Base-by-base conservation (phyloP, 1,140 invertebrate species). In the Micrasema longulum region DNA sequence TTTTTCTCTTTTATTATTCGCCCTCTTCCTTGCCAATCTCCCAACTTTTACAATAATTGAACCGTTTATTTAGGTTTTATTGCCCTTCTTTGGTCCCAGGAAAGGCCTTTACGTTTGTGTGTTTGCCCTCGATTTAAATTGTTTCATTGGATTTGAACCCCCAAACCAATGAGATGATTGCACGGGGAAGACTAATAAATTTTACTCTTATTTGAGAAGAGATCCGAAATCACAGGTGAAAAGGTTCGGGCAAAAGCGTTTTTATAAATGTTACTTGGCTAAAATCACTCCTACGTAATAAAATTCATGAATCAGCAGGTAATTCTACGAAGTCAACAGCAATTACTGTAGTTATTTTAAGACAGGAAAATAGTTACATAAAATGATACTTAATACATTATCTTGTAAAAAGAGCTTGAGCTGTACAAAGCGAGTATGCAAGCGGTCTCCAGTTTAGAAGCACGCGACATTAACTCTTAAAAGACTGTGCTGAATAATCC, bases 31-130 rank as follows among this genome's bases (percentile, higher is more conserved):
- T 22, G 45, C 70, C 48, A 47, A 65, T 57, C 63, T 65, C 72
- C 50, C 31, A 71, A 71, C 69, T 75, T 75, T 75, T 72, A 75
- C 74, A 75, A 75, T 75, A 75, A 75, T 75, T 75, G 74, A 75
- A 75, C 65, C 69, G 74, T 75, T 75, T 75, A 75, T 75, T 75
- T 70, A 66, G 70, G 55, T 75, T 75, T 75, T 75, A 75, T 75
- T 72, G 70, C 73, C 48, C 70, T 47, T 31, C 41, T 31, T 10
- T 47, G 20, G n/a, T 45, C 53, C 73, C 50, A 45, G 26, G 14
- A 23, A 66, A 71, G 38, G 47, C 36, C 69, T 55, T 62, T 63
- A 68, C 38, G 62, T 47, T 71, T 71, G 48, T 63, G 26, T 65
- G 62, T 64, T 23, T 69, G 62, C 53, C 65, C 48, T 48, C 65